Conservation (phyloP, 1,140 invertebrate species). For the Drosophila seguyi region DNA sequence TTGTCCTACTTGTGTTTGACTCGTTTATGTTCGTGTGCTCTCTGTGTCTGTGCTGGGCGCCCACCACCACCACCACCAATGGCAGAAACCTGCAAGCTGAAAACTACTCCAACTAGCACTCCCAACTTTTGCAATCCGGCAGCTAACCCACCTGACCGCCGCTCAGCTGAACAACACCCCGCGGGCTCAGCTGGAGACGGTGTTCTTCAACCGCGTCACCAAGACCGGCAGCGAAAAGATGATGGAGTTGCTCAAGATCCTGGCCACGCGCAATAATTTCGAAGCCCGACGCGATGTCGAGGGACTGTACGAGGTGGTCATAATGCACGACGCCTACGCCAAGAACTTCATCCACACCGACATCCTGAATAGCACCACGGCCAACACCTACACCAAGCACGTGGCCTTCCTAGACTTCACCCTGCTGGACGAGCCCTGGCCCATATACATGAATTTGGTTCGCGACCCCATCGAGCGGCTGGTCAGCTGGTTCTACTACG, state of each 20-base stretch:
- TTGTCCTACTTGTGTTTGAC: constrained; percentile 53
- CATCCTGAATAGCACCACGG: constrained; percentile 86
- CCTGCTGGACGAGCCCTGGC: constrained; percentile 90
- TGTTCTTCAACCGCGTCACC: constrained; percentile 96
- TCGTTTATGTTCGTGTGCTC: constrained; percentile 38
- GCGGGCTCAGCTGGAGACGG: constrained; percentile 89
- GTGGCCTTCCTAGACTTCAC: constrained; percentile 93
- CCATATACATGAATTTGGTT: constrained; percentile 95
- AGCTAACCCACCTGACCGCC: constrained; percentile 76
- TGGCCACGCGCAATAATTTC: constrained; percentile 91
- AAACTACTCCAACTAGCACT: constrained; percentile 57
- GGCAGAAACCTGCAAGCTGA: constrained; percentile 23
- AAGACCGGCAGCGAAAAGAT: constrained; percentile 94
- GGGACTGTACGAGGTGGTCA: constrained; percentile 89
- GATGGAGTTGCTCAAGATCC: constrained; percentile 92
- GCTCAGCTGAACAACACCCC: constrained; percentile 91
- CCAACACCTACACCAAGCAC: constrained; percentile 91
- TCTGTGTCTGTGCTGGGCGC: constrained; percentile 45
- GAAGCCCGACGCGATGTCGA: constrained; percentile 93
- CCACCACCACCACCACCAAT: constrained; percentile 31
- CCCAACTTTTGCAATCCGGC: constrained; percentile 74
- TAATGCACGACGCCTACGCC: constrained; percentile 89
- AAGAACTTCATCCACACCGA: constrained; percentile 86
- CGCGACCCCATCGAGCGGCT: constrained; percentile 94
- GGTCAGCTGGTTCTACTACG: constrained; percentile 95